Percentiles rank a stretch among this genome's conserved stretches.
These are phyloP conservation scores for Knipowitschia caucasica DNA, from an alignment of 2,797 vertebrate species.

Conservation along the genomic window DNA sequence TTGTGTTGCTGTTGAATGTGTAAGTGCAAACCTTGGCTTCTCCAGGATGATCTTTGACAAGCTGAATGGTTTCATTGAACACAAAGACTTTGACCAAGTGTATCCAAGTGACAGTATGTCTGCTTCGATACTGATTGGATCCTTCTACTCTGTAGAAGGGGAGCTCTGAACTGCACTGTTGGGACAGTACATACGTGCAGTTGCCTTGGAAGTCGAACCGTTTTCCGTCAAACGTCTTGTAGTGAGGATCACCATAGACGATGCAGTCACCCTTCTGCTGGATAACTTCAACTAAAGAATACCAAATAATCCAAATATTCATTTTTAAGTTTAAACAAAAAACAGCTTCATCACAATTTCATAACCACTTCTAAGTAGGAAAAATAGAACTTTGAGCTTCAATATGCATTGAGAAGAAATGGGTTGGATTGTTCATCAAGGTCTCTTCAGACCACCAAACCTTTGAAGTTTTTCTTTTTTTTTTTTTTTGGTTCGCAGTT, in stretches of 20 bases:
- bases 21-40: constrained; percentile 51
- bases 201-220: constrained; percentile 72
- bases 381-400: no score
- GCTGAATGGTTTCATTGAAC: constrained; percentile 55
- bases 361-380: no score
- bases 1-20: constrained; percentile 8
- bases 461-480: no score
- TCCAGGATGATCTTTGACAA: constrained; percentile 51
- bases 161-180: constrained; percentile 36
- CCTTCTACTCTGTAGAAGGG: constrained; percentile 66
- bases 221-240: constrained; percentile 67
- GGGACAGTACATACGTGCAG: constrained; percentile 68
- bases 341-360: no score
- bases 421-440: no score
- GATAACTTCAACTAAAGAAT: constrained; percentile 46
- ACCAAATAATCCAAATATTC: no score
- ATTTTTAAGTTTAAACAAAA: no score
- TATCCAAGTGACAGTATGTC: constrained; percentile 65
- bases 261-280: constrained; percentile 50
- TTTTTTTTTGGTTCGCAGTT: no score
- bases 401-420: no score
- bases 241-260: constrained; percentile 72
- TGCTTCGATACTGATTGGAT: constrained; percentile 65
- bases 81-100: constrained; percentile 60
- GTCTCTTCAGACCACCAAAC: no score